These are phyloP conservation scores for Orchesellides sinensis DNA, from an alignment of 2,888 invertebrate genomes.

Conservation along the genomic window DNA sequence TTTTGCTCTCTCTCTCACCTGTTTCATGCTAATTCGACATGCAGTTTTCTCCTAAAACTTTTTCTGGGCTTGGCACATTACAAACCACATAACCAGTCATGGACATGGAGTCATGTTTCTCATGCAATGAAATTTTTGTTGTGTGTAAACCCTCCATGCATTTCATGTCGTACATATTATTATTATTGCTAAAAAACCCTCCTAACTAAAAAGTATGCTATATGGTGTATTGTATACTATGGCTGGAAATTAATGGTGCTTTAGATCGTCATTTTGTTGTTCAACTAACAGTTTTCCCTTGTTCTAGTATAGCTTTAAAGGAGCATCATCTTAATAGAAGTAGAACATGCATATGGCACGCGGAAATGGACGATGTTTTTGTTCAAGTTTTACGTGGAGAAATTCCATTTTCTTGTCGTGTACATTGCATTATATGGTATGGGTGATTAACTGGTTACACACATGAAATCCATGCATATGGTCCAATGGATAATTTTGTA, in stretches of 20 bases:
- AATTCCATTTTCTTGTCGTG: constrained; percentile 4
- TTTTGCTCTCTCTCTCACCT: constrained; percentile 27
- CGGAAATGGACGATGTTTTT: constrained; percentile 31
- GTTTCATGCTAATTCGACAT: constrained; percentile 57
- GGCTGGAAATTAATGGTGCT: constrained; percentile 47
- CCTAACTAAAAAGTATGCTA: neutral
- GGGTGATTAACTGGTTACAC: constrained; percentile 56
- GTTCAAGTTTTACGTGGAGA: neutral
- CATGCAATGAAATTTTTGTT: too few species aligned
- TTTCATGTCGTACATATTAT: too few species aligned
- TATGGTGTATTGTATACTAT: neutral
- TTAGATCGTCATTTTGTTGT: constrained; percentile 50
- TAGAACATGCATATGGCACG: constrained; percentile 58
- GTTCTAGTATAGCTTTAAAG: constrained; percentile 21
- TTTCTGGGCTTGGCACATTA: constrained; percentile 53
- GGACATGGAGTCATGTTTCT: too few species aligned
- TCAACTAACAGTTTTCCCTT: constrained; percentile 43
- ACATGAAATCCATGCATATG: constrained; percentile 31
- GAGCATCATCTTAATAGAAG: constrained; percentile 61
- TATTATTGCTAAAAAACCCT: too few species aligned
- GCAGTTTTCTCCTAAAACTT: constrained; percentile 40
- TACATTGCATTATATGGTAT: too few species aligned
- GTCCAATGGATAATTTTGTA: constrained; percentile 6
- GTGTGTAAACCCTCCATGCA: too few species aligned
- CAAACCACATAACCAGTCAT: neutral